Percentiles rank a stretch among this genome's conserved stretches.
phyloP scores from a whole-genome alignment of 2,888 invertebrate genomes.

The Teleiodes luculella region DNA sequence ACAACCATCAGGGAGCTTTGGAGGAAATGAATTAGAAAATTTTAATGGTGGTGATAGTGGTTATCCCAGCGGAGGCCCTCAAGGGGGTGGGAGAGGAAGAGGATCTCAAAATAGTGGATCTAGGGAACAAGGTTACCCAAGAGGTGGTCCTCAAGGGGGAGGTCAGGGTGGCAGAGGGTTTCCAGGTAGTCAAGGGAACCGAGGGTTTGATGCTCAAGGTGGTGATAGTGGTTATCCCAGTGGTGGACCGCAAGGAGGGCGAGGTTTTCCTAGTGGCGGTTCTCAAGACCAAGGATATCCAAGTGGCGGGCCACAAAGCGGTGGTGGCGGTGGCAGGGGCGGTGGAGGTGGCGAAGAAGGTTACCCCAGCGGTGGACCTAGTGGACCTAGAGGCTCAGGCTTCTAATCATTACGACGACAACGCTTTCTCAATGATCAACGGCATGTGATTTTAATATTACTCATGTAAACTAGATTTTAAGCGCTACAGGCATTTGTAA shows the following conservation, averaged over 20 bases:
- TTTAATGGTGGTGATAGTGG: slow-evolving; percentile 24
- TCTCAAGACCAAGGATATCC: slow-evolving; percentile 20
- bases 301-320: slow-evolving; percentile 14
- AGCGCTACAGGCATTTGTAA: slow-evolving; percentile 6
- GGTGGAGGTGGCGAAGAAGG: slow-evolving; percentile 15
- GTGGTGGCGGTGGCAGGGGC: slow-evolving; percentile 18
- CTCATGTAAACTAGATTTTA: neutral
- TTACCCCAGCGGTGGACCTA: slow-evolving; percentile 45
- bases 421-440: slow-evolving; percentile 6
- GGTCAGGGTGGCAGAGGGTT: slow-evolving; percentile 25
- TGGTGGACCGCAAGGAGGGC: slow-evolving; percentile 20
- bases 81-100: slow-evolving; percentile 20
- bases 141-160: slow-evolving; percentile 12
- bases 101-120: slow-evolving; percentile 19
- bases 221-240: slow-evolving; percentile 31
- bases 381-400: slow-evolving; percentile 64
- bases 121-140: slow-evolving; percentile 19
- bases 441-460: neutral
- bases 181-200: slow-evolving; percentile 17
- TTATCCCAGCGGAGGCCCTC: slow-evolving; percentile 40
- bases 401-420: slow-evolving; percentile 35
- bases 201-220: slow-evolving; percentile 33
- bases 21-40: slow-evolving; percentile 21
- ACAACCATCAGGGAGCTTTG: neutral
- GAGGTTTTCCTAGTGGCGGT: slow-evolving; percentile 18